phyloP scores from a whole-genome alignment of 2,797 vertebrate genomes.

The Crenichthys baileyi region DNA sequence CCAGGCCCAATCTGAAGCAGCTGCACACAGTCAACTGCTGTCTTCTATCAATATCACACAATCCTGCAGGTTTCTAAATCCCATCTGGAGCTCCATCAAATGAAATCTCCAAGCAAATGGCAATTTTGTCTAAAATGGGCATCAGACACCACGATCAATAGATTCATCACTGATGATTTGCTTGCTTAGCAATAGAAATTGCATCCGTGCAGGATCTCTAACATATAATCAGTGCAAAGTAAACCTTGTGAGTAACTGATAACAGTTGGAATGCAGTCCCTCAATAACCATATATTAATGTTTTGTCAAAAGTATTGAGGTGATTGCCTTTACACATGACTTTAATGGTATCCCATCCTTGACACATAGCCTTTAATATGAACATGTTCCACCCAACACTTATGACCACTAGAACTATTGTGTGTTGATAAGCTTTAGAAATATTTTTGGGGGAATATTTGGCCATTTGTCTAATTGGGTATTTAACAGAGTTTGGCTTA shows the following conservation, averaged over 20 bases:
- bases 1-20: background rate
- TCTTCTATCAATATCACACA: background rate
- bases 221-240: background rate
- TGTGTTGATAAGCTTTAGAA: too few species aligned
- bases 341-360: too few species aligned
- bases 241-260: background rate
- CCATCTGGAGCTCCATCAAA: background rate
- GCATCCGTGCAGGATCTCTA: background rate
- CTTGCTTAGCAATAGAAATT: background rate
- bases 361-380: too few species aligned
- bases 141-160: background rate
- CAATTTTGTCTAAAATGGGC: background rate
- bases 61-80: background rate
- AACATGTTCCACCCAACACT: too few species aligned
- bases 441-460: too few species aligned
- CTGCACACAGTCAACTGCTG: background rate
- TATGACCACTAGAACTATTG: too few species aligned
- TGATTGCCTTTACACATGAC: too few species aligned
- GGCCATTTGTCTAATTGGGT: too few species aligned
- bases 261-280: background rate
- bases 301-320: too few species aligned
- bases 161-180: slow-evolving; percentile 4
- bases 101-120: slow-evolving; percentile 1
- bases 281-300: background rate
- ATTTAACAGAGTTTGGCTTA: too few species aligned